Evolutionary conservation across 2,797 vertebrate species (phyloP).

Genomic region (Cuniculus paca): DNA sequence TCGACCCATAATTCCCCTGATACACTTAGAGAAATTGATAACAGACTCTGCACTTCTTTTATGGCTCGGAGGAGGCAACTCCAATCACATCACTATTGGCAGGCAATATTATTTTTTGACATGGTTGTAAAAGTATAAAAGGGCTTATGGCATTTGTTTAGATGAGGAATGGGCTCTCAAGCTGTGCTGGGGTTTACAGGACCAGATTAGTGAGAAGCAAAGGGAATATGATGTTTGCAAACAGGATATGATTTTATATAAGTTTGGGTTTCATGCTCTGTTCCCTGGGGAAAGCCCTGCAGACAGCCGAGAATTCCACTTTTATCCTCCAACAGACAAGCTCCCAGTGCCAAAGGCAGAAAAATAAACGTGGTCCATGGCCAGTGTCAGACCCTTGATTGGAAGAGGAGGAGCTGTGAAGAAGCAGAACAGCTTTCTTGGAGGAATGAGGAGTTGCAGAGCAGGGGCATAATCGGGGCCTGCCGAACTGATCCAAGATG

Average conservation of each 20-base stretch:
- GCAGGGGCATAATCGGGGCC: not conserved
- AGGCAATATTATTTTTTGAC: slow-evolving; percentile 93
- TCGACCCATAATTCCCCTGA: slow-evolving; percentile 91
- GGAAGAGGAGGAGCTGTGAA: slow-evolving; percentile 76
- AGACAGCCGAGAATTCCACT: slow-evolving; percentile 91
- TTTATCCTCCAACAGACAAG: slow-evolving; percentile 89
- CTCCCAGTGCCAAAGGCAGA: slow-evolving; percentile 84
- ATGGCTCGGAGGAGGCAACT: slow-evolving; percentile 90
- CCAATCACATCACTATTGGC: slow-evolving; percentile 91
- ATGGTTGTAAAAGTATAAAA: slow-evolving; percentile 91
- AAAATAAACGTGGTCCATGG: slow-evolving; percentile 77
- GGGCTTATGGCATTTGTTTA: slow-evolving; percentile 91
- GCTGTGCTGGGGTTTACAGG: slow-evolving; percentile 90
- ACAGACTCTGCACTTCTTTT: slow-evolving; percentile 92
- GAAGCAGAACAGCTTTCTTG: slow-evolving; percentile 67
- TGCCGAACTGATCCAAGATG: not conserved
- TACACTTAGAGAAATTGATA: slow-evolving; percentile 94
- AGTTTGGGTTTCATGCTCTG: slow-evolving; percentile 90
- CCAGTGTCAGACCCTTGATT: slow-evolving; percentile 84
- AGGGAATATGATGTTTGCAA: slow-evolving; percentile 92
- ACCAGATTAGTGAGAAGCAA: slow-evolving; percentile 89
- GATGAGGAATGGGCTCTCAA: slow-evolving; percentile 91
- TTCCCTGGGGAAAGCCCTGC: slow-evolving; percentile 87
- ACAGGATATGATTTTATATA: slow-evolving; percentile 92
- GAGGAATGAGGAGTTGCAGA: slow-evolving; percentile 78